phyloP scores from a whole-genome alignment of 2,797 vertebrate species.

The Rallus crepitans region DNA sequence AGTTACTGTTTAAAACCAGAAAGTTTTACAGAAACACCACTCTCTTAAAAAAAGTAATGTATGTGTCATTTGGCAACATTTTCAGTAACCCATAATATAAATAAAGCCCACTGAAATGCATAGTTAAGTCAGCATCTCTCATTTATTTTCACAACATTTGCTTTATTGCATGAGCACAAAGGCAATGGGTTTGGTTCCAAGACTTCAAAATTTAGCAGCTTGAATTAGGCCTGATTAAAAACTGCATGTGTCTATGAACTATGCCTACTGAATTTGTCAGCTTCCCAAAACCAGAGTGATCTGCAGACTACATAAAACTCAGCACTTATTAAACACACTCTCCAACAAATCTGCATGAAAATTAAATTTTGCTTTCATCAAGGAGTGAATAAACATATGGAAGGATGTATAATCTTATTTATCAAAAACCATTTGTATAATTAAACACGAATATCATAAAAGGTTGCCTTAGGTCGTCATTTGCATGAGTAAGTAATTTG shows the following conservation, averaged over 20 bases:
- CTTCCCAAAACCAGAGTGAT: conserved; percentile 72
- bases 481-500: conserved; percentile 99
- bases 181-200: neutral
- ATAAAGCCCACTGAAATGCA: neutral
- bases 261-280: conserved; percentile 58
- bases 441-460: conserved; percentile 95
- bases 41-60: neutral
- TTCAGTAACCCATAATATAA: conserved; percentile 12
- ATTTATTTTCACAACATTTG: conserved; percentile 9
- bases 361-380: conserved; percentile 99
- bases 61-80: conserved; percentile 1
- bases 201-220: conserved; percentile 27
- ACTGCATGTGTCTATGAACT: conserved; percentile 4
- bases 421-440: conserved; percentile 97
- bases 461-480: conserved; percentile 93
- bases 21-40: neutral
- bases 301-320: conserved; percentile 84
- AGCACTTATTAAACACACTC: conserved; percentile 86
- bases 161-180: conserved; percentile 19
- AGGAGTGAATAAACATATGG: conserved; percentile 90
- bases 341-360: conserved; percentile 94
- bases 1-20: neutral
- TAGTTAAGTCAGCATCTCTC: neutral
- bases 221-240: conserved; percentile 49
- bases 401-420: conserved; percentile 96